Conservation (phyloP, 2,888 invertebrate species). For the Rhamnusium bicolor region DNA sequence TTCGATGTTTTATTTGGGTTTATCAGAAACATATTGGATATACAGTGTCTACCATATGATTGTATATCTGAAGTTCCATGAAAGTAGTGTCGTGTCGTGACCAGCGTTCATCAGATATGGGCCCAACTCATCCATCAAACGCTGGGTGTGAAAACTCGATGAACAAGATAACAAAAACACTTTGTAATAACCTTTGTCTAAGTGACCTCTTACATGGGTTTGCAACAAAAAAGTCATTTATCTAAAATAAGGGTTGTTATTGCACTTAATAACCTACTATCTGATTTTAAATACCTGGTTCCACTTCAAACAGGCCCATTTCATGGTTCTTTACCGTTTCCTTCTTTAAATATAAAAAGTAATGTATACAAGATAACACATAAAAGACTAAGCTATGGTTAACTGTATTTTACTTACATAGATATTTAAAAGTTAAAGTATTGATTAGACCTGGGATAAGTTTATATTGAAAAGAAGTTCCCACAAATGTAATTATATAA, state of each 20-base stretch:
- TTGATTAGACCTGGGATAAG: too few relatives aligned
- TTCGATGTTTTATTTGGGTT: conserved; percentile 36
- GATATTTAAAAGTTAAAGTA: background rate
- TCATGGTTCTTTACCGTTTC: conserved; percentile 37
- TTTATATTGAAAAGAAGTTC: too few relatives aligned
- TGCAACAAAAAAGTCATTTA: conserved; percentile 69
- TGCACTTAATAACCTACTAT: conserved; percentile 65
- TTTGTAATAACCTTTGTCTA: conserved; percentile 70
- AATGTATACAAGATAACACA: background rate
- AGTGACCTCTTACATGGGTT: conserved; percentile 70
- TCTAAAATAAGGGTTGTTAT: conserved; percentile 69
- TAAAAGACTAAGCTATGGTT: background rate
- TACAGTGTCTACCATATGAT: conserved; percentile 41
- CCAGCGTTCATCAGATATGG: conserved; percentile 70
- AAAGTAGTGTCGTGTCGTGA: conserved; percentile 67
- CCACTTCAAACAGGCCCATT: conserved; percentile 51
- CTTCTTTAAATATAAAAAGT: background rate
- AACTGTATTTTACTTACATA: too few relatives aligned
- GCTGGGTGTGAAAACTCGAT: conserved; percentile 70
- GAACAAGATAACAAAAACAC: conserved; percentile 70
- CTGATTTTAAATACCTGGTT: conserved; percentile 62
- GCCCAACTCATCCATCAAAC: conserved; percentile 69
- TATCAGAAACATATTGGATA: conserved; percentile 38
- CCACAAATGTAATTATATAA: too few relatives aligned
- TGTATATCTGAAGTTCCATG: conserved; percentile 46